Evolutionary conservation across 2,113 vertebrate genomes (phyloP).

Genomic region (Lichenostomus cassidix): DNA sequence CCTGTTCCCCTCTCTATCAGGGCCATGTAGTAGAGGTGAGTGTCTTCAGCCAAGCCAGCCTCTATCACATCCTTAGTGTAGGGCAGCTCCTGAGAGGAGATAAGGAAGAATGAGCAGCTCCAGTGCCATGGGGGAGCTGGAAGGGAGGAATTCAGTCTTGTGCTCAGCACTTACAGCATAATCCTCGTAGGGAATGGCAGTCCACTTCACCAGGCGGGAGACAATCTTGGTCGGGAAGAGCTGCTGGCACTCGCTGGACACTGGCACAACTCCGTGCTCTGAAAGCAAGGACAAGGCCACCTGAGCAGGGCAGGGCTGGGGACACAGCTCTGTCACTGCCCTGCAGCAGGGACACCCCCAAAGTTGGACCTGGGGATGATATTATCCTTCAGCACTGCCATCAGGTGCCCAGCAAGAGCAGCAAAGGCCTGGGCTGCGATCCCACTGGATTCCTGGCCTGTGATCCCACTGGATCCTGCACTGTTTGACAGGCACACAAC

Average conservation of each 20-base stretch:
- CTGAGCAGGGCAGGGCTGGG: background rate
- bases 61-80: conserved; percentile 87
- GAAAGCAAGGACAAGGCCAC: background rate
- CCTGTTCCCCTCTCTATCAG: conserved; percentile 94
- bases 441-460: background rate
- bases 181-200: conserved; percentile 82
- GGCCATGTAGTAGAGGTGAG: conserved; percentile 89
- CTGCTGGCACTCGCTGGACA: conserved; percentile 90
- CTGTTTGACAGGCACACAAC: fast-evolving
- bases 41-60: conserved; percentile 85
- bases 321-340: background rate
- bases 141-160: background rate
- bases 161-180: conserved; percentile 76
- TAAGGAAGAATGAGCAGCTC: background rate
- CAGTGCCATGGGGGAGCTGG: fast-evolving
- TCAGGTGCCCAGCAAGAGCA: background rate
- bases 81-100: conserved; percentile 78
- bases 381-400: background rate
- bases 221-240: conserved; percentile 94
- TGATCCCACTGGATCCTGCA: background rate
- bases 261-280: conserved; percentile 92
- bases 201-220: conserved; percentile 89
- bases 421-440: background rate
- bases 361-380: fast-evolving
- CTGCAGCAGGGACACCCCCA: fast-evolving